phyloP scores from a whole-genome alignment of 1,140 invertebrate species.

The Anoplolepis gracilipes region DNA sequence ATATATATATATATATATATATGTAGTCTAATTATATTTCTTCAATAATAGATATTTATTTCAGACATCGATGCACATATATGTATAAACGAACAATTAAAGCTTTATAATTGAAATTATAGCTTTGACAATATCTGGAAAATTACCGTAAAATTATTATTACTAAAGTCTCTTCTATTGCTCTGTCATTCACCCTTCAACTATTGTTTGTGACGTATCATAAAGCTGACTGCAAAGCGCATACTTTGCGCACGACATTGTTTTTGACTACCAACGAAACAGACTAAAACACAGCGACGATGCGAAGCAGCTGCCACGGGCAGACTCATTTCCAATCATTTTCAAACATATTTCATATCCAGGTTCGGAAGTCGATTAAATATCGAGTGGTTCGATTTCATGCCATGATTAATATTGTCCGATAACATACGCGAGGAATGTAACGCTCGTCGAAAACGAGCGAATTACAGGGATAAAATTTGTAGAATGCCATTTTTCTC shows the following conservation, averaged over 20 bases:
- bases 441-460: conserved; percentile 43
- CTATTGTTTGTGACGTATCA: conserved; percentile 46
- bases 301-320: conserved; percentile 64
- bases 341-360: conserved; percentile 61
- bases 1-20: not conserved
- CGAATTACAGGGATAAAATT: conserved; percentile 59
- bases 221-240: conserved; percentile 51
- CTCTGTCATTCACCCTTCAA: conserved; percentile 2
- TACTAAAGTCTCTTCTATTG: conserved; percentile 49
- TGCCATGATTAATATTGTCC: conserved; percentile 58
- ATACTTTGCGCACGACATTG: conserved; percentile 57
- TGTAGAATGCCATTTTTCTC: conserved; percentile 64
- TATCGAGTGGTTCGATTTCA: conserved; percentile 59
- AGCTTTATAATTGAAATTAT: not conserved
- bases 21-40: not conserved
- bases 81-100: not conserved
- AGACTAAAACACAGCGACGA: conserved; percentile 54
- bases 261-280: conserved; percentile 54
- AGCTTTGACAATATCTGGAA: conserved; percentile 2
- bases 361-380: conserved; percentile 67
- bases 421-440: conserved; percentile 49
- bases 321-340: conserved; percentile 73
- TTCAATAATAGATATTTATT: not conserved
- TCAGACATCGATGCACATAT: not conserved
- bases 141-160: conserved; percentile 49